phyloP scores from a whole-genome alignment of 2,888 invertebrate genomes.

The Cistogaster globosa region DNA sequence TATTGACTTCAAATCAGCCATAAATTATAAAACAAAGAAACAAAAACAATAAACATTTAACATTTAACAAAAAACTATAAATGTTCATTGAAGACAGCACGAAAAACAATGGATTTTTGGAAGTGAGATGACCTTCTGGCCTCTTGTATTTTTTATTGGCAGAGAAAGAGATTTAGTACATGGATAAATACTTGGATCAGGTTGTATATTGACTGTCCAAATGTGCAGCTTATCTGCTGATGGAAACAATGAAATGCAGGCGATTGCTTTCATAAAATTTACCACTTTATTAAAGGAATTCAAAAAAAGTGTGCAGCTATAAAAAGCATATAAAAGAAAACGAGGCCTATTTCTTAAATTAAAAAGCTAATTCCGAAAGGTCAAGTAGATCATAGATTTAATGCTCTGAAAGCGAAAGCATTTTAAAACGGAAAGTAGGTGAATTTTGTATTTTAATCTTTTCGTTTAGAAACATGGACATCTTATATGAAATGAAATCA shows the following conservation, averaged over 20 bases:
- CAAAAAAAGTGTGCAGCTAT: neutral
- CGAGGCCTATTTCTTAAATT: neutral
- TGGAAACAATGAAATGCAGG: constrained; percentile 8
- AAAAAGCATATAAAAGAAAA: neutral
- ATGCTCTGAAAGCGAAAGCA: neutral
- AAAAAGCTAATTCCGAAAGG: too few relatives aligned
- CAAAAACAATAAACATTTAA: constrained; percentile 27
- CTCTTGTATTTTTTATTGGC: constrained; percentile 34
- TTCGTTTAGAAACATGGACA: too few relatives aligned
- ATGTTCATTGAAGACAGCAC: constrained; percentile 23
- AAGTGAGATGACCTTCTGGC: constrained; percentile 63
- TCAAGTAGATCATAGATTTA: too few relatives aligned
- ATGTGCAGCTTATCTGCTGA: neutral
- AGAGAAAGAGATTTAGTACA: constrained; percentile 4
- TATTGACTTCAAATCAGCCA: constrained; percentile 48
- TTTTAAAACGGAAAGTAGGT: too few relatives aligned
- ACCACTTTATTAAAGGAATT: constrained; percentile 65
- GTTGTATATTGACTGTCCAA: constrained; percentile 36
- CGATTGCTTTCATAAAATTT: constrained; percentile 22
- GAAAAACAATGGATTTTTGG: constrained; percentile 45
- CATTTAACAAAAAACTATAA: constrained; percentile 38
- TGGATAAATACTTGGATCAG: neutral
- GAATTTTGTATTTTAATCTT: too few relatives aligned
- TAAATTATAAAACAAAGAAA: constrained; percentile 41
- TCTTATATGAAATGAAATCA: too few relatives aligned